Conservation (phyloP, 2,113 vertebrate genomes). For the Aphyosemion australe region DNA sequence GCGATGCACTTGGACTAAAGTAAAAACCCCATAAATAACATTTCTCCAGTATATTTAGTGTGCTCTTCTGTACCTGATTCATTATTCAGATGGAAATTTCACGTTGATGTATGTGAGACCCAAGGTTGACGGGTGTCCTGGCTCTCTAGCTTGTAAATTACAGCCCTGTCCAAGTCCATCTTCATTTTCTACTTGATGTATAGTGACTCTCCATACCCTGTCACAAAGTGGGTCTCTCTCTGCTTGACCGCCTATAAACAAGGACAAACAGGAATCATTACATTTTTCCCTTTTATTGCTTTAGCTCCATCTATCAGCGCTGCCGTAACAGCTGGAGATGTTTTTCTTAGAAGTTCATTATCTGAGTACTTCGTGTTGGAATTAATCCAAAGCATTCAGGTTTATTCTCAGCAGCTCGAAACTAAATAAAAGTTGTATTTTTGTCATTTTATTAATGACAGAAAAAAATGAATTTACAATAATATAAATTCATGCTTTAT, state of each 20-base stretch:
- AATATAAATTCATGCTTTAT: background rate
- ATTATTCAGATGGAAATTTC: constrained; percentile 37
- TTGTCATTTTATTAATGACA: background rate
- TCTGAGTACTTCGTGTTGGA: background rate
- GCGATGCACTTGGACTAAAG: constrained; percentile 1
- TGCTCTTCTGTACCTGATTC: constrained; percentile 11
- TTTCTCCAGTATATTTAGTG: background rate
- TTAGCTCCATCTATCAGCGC: background rate
- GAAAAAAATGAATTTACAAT: background rate
- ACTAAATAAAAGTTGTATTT: background rate
- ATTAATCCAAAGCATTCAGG: background rate
- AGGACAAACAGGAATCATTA: constrained; percentile 4
- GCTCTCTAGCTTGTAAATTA: constrained; percentile 1
- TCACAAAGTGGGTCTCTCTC: constrained; percentile 9
- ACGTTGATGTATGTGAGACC: background rate
- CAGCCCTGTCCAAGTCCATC: constrained; percentile 2
- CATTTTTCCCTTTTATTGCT: constrained; percentile 14
- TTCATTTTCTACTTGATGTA: background rate
- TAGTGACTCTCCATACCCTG: background rate
- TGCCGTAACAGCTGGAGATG: background rate
- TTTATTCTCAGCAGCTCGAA: background rate
- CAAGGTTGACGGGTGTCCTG: constrained; percentile 2
- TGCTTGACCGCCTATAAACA: constrained; percentile 10
- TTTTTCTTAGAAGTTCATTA: background rate
- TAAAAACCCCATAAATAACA: constrained; percentile 17